A percentile compares a stretch with the other conserved stretches of the same genome.
Evolutionary conservation across 2,888 invertebrate genomes (phyloP).

Genomic region (Melipona beecheii): DNA sequence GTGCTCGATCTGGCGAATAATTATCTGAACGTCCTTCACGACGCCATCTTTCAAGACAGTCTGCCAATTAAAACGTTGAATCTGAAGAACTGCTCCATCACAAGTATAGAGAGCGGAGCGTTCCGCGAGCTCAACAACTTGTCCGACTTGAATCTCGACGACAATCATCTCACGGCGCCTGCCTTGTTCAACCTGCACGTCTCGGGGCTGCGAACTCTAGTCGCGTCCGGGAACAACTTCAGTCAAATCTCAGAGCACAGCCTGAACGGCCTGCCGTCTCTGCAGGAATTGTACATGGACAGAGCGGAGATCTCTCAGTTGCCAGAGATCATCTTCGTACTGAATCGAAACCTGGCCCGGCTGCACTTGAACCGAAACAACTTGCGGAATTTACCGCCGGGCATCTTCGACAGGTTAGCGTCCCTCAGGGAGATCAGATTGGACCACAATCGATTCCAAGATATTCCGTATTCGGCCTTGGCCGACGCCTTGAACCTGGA

Average conservation of each 20-base stretch:
- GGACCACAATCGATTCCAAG: constrained; percentile 89
- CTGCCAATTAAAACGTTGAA: constrained; percentile 90
- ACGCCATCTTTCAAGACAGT: constrained; percentile 90
- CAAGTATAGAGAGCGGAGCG: constrained; percentile 89
- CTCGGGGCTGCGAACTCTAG: constrained; percentile 90
- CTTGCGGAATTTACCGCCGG: constrained; percentile 89
- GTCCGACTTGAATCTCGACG: constrained; percentile 91
- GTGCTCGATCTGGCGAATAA: constrained; percentile 93
- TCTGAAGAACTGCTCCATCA: constrained; percentile 91
- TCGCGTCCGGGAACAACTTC: constrained; percentile 92
- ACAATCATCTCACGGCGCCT: constrained; percentile 89
- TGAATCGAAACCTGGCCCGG: constrained; percentile 91
- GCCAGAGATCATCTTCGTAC: constrained; percentile 89
- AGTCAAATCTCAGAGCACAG: constrained; percentile 89
- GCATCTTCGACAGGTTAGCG: constrained; percentile 90
- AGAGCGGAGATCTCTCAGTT: constrained; percentile 89
- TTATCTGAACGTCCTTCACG: constrained; percentile 89
- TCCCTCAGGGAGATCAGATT: constrained; percentile 91
- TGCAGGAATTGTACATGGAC: constrained; percentile 90
- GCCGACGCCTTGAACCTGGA: constrained; percentile 91
- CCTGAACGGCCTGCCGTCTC: constrained; percentile 90
- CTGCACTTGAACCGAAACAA: constrained; percentile 90
- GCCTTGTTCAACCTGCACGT: constrained; percentile 90
- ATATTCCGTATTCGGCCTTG: constrained; percentile 92
- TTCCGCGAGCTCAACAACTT: constrained; percentile 91